Conservation (phyloP, 2,888 invertebrate genomes). For the Limenitis camilla region DNA sequence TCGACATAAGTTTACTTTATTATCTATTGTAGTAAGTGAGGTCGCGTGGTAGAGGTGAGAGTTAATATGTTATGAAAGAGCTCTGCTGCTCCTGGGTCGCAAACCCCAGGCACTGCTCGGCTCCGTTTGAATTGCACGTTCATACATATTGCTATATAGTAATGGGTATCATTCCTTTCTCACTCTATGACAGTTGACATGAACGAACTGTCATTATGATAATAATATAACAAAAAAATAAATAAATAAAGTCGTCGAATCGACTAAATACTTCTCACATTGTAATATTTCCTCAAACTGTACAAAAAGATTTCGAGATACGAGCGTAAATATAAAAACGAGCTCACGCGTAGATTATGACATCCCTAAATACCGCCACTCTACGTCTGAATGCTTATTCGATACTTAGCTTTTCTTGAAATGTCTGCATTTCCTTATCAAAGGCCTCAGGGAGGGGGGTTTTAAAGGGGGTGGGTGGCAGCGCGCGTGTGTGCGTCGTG, state of each 20-base stretch:
- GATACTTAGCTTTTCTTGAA: conserved; percentile 71
- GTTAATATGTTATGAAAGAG: too few species aligned
- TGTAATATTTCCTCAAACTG: conserved; percentile 6
- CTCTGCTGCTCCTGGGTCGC: too few species aligned
- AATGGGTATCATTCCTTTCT: too few species aligned
- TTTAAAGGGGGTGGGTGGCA: conserved; percentile 51
- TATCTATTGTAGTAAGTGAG: too few species aligned
- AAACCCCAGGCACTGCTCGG: too few species aligned
- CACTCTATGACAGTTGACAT: too few species aligned
- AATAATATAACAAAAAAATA: background rate
- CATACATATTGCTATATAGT: too few species aligned
- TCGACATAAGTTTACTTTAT: too few species aligned
- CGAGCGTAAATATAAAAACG: conserved; percentile 16
- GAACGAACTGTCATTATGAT: too few species aligned
- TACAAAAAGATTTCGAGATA: conserved; percentile 17
- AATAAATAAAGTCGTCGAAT: background rate
- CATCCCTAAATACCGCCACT: conserved; percentile 52
- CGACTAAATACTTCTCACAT: background rate
- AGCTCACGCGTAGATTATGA: conserved; percentile 41
- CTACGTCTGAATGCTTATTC: conserved; percentile 55
- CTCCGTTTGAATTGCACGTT: too few species aligned
- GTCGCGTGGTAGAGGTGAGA: too few species aligned
- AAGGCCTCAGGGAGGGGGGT: conserved; percentile 58
- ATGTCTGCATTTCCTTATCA: conserved; percentile 75
- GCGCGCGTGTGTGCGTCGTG: conserved; percentile 37